Evolutionary conservation across 2,888 invertebrate genomes (phyloP), one percentile per base, ranked within the genome.

Genomic region (Toxonevra muliebris): DNA sequence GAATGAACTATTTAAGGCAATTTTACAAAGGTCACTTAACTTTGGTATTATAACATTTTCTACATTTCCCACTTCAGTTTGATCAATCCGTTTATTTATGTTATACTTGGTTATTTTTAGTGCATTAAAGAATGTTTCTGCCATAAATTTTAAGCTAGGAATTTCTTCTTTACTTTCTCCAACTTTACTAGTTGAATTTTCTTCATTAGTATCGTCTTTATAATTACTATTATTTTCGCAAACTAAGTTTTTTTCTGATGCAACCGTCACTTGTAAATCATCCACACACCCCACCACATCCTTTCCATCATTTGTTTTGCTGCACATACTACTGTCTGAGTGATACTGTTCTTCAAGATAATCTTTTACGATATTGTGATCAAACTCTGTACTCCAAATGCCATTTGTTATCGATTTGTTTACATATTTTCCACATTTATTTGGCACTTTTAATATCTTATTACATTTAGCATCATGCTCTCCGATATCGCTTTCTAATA

Each of bases 11-110:
- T 80, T 83, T 84, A 84, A 84, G 83, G 84, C 84, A 83, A 77
- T 80, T 79, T 83, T 84, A 80, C 84, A 85, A 84, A 85, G 85
- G 82, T 83, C 85, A 85, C 85, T 84, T 84, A 85, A 79, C 82
- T 84, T 84, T 80, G 85, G 84, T 82, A 84, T 79, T 71, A n/a
- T 20, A 58, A n/a, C 20, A 19, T 55, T 13, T 40, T 45, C 12
- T 17, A 15, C 4, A 4, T 30, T 61, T 2, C 12, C 40, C 1
- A 30, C 40, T 55, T 55, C 13, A 30, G 1, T 60, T 60, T 19
- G 58, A 40, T 45, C 53, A 59, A 45, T 11, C 15, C 1, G n/a
- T 13, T 17, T 42, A 42, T 48, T 9, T 11, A 48, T 13, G 5
- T 48, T 15, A n/a, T 48, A 13, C 15, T 48, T 15, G n/a, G 48